A percentile compares a stretch with the other conserved stretches of the same genome.
Evolutionary conservation across 2,113 vertebrate species (phyloP).

Genomic region (Eublepharis macularius): DNA sequence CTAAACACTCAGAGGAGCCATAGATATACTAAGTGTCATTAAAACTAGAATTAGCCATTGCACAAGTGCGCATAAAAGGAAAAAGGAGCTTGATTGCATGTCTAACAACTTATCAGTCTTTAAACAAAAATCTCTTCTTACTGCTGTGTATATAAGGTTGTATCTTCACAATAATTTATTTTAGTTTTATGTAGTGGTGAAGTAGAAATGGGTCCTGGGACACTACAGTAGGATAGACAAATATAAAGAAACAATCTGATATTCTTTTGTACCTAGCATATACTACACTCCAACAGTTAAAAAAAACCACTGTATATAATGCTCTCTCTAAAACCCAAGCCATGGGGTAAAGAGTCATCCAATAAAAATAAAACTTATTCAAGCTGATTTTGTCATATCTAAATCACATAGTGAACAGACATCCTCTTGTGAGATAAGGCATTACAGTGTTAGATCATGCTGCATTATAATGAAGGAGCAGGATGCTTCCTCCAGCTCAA

Average conservation of each 20-base stretch:
- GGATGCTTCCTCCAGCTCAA: constrained; percentile 18
- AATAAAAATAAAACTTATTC: constrained; percentile 34
- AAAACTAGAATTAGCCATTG: neutral
- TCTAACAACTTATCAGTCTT: neutral
- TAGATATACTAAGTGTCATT: neutral
- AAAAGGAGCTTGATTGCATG: neutral
- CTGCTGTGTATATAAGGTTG: neutral
- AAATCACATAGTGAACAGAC: constrained; percentile 20
- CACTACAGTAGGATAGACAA: neutral
- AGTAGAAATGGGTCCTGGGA: neutral
- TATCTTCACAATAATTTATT: constrained; percentile 3
- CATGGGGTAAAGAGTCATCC: constrained; percentile 10
- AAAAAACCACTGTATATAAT: neutral
- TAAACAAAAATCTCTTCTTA: neutral
- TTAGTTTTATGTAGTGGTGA: neutral
- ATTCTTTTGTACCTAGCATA: constrained; percentile 11
- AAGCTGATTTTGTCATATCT: constrained; percentile 22
- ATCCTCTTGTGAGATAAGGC: constrained; percentile 29
- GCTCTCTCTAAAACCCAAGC: neutral
- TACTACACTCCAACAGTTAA: neutral
- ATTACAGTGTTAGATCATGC: neutral
- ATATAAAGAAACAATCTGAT: neutral
- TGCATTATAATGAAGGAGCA: constrained; percentile 22
- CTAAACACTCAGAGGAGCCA: neutral
- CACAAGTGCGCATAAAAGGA: neutral